phyloP scores from a whole-genome alignment of 2,113 vertebrate genomes.

The Phaethon lepturus region DNA sequence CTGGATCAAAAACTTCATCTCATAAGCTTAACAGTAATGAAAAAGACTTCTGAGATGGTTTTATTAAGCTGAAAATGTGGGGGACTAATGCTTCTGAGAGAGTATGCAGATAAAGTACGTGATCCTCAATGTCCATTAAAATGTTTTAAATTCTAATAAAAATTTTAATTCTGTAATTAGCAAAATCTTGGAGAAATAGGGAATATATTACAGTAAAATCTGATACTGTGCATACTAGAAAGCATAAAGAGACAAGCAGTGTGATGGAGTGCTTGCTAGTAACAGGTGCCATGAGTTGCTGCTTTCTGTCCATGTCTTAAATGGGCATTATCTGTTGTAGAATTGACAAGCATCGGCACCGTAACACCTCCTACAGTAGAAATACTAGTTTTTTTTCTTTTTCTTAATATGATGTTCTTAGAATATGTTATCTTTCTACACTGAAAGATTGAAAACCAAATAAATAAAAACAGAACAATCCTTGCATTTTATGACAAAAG shows the following conservation, averaged over 20 bases:
- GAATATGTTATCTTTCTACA: background rate
- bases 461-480: background rate
- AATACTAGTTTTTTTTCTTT: background rate
- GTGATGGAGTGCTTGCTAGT: background rate
- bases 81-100: background rate
- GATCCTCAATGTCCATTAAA: background rate
- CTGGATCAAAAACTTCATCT: accelerated
- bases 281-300: background rate
- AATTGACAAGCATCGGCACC: background rate
- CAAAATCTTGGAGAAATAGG: background rate
- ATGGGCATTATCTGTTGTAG: background rate
- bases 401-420: background rate
- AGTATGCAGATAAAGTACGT: background rate
- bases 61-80: background rate
- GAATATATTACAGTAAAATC: background rate
- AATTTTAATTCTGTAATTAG: background rate
- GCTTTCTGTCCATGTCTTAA: background rate
- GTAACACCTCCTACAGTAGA: background rate
- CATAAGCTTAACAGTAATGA: accelerated
- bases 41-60: background rate
- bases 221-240: background rate
- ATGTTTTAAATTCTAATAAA: background rate
- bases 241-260: background rate
- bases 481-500: background rate
- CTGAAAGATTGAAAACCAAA: background rate